Conservation (phyloP, 2,888 invertebrate species). For the Epinotia bilunana region DNA sequence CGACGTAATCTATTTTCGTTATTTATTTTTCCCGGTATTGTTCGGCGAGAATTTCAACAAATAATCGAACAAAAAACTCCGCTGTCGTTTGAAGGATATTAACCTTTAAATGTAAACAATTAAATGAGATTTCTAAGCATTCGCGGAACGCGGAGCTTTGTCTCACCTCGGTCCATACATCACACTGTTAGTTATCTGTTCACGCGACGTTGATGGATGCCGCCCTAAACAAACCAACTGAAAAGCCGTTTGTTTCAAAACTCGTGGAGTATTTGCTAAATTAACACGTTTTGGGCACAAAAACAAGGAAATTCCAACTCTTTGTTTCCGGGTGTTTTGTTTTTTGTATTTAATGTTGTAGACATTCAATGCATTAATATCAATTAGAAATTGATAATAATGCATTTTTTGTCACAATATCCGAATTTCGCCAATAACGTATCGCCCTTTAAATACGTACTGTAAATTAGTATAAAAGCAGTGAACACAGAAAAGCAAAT, state of each 20-base stretch:
- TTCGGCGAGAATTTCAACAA: neutral
- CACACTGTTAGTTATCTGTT: slow-evolving; percentile 63
- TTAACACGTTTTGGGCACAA: slow-evolving; percentile 41
- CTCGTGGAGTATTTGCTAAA: slow-evolving; percentile 47
- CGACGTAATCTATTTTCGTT: neutral
- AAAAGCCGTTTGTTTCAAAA: slow-evolving; percentile 50
- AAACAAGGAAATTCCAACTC: slow-evolving; percentile 33
- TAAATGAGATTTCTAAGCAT: slow-evolving; percentile 39
- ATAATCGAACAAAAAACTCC: neutral
- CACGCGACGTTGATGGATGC: slow-evolving; percentile 65
- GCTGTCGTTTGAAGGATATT: neutral
- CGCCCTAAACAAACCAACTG: slow-evolving; percentile 57
- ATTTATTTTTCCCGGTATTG: neutral
- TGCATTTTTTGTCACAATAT: neutral
- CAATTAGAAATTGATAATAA: neutral
- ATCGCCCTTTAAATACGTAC: too few species aligned
- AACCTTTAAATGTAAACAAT: slow-evolving; percentile 19
- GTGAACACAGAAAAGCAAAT: too few species aligned
- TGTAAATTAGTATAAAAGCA: too few species aligned
- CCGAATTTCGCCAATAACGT: too few species aligned
- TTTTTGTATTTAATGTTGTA: neutral
- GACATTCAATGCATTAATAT: too few species aligned
- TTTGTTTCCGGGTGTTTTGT: slow-evolving; percentile 1
- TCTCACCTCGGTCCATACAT: slow-evolving; percentile 54
- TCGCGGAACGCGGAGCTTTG: slow-evolving; percentile 45